phyloP scores from a whole-genome alignment of 2,797 vertebrate species.

The Pogoniulus pusillus region DNA sequence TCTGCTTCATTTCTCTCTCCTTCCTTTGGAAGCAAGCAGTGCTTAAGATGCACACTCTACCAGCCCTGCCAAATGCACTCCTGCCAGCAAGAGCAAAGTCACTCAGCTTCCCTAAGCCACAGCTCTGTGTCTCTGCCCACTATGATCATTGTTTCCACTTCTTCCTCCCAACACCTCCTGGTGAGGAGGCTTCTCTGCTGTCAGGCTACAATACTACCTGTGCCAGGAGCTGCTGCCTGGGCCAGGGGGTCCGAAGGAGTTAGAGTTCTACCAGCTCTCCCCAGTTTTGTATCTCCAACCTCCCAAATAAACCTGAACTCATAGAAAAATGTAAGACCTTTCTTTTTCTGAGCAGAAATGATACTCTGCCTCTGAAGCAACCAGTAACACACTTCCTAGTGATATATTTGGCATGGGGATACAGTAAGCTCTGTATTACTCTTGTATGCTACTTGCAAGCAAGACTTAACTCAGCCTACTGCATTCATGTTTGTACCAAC shows the following conservation, averaged over 20 bases:
- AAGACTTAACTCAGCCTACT: background rate
- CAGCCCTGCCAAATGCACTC: background rate
- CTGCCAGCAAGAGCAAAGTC: background rate
- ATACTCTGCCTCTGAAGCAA: background rate
- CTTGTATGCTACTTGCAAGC: background rate
- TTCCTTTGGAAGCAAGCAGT: background rate
- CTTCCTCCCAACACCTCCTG: background rate
- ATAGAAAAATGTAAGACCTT: background rate
- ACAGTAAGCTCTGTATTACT: background rate
- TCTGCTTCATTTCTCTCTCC: background rate
- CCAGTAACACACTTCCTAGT: background rate
- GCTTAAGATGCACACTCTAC: background rate
- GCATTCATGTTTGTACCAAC: background rate
- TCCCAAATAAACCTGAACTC: background rate
- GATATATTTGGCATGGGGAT: background rate
- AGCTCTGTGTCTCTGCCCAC: background rate
- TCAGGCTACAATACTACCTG: fast-evolving
- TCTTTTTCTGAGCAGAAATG: background rate
- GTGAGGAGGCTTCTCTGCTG: background rate
- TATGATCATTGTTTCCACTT: background rate
- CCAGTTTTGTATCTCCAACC: background rate
- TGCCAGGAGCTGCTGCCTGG: background rate
- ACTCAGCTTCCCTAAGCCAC: background rate
- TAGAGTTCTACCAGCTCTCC: background rate
- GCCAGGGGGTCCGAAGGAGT: background rate